Evolutionary conservation across 2,888 invertebrate genomes (phyloP).

Genomic region (Chymomyza caudatula): DNA sequence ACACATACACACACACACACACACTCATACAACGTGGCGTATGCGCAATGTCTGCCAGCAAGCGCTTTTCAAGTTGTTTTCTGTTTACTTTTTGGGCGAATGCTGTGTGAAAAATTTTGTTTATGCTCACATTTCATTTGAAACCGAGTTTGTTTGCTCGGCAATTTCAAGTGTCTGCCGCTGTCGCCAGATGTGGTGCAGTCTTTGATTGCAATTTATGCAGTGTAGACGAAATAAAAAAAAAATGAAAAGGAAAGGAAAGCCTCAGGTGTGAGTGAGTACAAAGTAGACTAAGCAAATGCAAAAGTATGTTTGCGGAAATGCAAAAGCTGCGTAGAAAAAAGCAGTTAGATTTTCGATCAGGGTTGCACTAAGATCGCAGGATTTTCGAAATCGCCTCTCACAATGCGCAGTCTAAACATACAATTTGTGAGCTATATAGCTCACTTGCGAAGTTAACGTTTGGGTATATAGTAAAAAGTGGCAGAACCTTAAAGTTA

Average conservation of each 20-base stretch:
- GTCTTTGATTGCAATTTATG: slow-evolving; percentile 65
- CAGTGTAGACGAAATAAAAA: slow-evolving; percentile 50
- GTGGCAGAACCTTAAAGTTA: no score
- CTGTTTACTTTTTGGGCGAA: slow-evolving; percentile 43
- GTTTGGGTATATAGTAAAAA: no score
- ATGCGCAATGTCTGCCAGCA: slow-evolving; percentile 53
- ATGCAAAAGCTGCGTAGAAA: no score
- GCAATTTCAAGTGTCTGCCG: slow-evolving; percentile 58
- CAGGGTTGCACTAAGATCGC: no score
- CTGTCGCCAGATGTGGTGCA: not conserved
- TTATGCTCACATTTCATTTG: slow-evolving; percentile 70
- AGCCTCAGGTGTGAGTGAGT: no score
- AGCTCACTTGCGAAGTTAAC: no score
- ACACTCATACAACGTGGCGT: slow-evolving; percentile 34
- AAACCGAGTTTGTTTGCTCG: slow-evolving; percentile 69
- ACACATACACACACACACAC: slow-evolving; percentile 11
- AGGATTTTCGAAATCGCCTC: no score
- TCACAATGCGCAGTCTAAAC: no score
- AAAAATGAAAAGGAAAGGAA: slow-evolving; percentile 6
- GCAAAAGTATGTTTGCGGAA: no score
- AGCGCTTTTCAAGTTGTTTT: slow-evolving; percentile 63
- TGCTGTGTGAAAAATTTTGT: slow-evolving; percentile 69
- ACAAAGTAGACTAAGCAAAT: no score
- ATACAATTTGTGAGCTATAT: no score
- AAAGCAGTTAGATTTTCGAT: no score